Conservation (phyloP, 2,888 invertebrate species). For the Cephus pulcher region DNA sequence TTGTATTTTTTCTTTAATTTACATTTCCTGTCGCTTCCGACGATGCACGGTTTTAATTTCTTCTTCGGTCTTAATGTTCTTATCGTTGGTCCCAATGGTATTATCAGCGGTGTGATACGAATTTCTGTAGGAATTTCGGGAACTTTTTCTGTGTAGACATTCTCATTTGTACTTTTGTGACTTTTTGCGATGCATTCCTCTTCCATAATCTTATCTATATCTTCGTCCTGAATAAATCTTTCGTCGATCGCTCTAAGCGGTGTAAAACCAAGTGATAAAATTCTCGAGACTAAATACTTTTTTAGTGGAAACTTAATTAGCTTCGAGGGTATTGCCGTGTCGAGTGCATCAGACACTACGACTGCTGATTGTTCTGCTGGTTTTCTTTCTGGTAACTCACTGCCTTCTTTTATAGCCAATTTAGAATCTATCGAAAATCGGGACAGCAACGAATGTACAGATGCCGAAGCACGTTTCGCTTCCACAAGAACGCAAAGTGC, state of each 20-base stretch:
- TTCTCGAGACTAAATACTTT: constrained; percentile 53
- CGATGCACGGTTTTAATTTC: constrained; percentile 35
- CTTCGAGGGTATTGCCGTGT: constrained; percentile 33
- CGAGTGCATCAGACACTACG: constrained; percentile 18
- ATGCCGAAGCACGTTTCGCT: constrained; percentile 56
- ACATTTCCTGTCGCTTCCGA: constrained; percentile 41
- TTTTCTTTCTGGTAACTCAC: constrained; percentile 29
- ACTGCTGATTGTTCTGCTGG: constrained; percentile 21
- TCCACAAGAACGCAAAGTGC: constrained; percentile 50
- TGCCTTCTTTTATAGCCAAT: constrained; percentile 48
- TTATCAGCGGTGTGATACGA: constrained; percentile 42
- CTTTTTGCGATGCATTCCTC: constrained; percentile 25
- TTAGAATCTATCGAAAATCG: constrained; percentile 60
- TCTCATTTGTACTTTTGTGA: neutral
- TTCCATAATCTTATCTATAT: constrained; percentile 28
- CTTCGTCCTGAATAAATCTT: constrained; percentile 44
- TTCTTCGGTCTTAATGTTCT: constrained; percentile 44
- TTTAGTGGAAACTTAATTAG: constrained; percentile 55
- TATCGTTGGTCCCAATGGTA: constrained; percentile 58
- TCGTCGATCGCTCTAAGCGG: constrained; percentile 60
- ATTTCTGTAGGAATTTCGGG: constrained; percentile 35
- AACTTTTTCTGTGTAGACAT: constrained; percentile 25
- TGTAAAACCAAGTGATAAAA: constrained; percentile 47
- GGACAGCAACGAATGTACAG: constrained; percentile 57
- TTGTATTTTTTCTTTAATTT: constrained; percentile 31